Evolutionary conservation across 2,888 invertebrate species (phyloP), one percentile per base, ranked within the genome.

Genomic region (Hipparchia sbordonii): DNA sequence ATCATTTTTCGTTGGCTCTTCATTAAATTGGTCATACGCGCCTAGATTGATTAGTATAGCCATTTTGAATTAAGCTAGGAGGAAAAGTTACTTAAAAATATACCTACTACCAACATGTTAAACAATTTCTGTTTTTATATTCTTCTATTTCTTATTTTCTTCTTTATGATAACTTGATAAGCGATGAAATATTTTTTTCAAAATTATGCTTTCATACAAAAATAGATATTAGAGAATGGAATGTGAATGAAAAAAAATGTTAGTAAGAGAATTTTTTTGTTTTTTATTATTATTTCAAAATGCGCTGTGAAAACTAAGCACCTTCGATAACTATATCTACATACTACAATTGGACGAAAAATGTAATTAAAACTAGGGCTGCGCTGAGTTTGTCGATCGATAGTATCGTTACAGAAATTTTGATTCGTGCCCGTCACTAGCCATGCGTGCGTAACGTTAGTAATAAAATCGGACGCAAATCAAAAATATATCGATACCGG

Each of bases 331-430:
- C 73, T 75, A 84, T 84, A 80, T 78, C 92, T 92, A 92, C 88
- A 75, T 80, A 76, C 92, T 91, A 91, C 89, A 75, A 82, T 89
- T 92, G 93, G 92, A 92, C 92, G 92, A 92, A 91, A 85, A 89
- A 87, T 87, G 80, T 88, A 87, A 88, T 86, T 85, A 87, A 85
- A 85, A 84, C 88, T 88, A 89, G 85, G 81, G 80, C 82, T 81
- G 82, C 82, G 84, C 78, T 78, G 83, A 82, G 77, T 82, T 80
- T 82, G 84, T 86, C 89, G 88, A 87, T 85, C 85, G 87, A 87
- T 82, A 63, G 66, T 67, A 57, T 60, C 67, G 56, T 68, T 48
- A 48, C 23, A 23, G 23, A 23, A 23, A 23, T 60, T 71, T 72
- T 72, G 72, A 70, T 63, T 70, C 66, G 63, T 70, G 72, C 54